Evolutionary conservation across 53 echinoderm and acorn worm genomes (phyloP).

Genomic region (Luidia sarsii): DNA sequence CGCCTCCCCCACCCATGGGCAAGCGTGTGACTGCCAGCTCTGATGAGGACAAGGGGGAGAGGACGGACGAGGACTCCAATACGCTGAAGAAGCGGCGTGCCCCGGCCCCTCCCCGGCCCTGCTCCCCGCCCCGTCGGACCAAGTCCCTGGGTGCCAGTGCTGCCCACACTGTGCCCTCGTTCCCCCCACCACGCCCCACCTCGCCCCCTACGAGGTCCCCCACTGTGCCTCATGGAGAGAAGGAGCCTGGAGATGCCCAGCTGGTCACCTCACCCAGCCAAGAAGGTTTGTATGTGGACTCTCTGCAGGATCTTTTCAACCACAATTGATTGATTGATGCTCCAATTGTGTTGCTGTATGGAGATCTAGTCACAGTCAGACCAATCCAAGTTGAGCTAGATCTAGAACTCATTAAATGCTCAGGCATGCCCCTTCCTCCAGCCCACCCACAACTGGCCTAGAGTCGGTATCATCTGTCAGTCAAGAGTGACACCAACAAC

Average conservation of each 20-base stretch:
- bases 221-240: not conserved
- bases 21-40: conserved; percentile 9
- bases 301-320: too few relatives aligned
- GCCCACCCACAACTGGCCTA: too few relatives aligned
- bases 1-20: conserved; percentile 65
- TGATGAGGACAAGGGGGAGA: conserved; percentile 13
- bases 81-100: conserved; percentile 67
- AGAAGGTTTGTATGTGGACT: conserved; percentile 9
- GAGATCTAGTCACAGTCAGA: too few relatives aligned
- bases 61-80: conserved; percentile 34
- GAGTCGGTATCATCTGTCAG: too few relatives aligned
- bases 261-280: not conserved
- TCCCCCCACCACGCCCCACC: not conserved
- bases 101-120: conserved; percentile 67
- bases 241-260: not conserved
- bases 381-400: too few relatives aligned
- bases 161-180: not conserved
- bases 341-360: too few relatives aligned
- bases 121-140: conserved; percentile 22
- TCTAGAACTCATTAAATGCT: too few relatives aligned
- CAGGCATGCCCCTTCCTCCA: too few relatives aligned
- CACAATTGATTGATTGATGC: too few relatives aligned
- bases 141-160: not conserved
- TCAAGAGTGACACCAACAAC: too few relatives aligned
- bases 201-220: conserved; percentile 9